phyloP scores from a whole-genome alignment of 2,888 invertebrate species.

The Ophion costatus region DNA sequence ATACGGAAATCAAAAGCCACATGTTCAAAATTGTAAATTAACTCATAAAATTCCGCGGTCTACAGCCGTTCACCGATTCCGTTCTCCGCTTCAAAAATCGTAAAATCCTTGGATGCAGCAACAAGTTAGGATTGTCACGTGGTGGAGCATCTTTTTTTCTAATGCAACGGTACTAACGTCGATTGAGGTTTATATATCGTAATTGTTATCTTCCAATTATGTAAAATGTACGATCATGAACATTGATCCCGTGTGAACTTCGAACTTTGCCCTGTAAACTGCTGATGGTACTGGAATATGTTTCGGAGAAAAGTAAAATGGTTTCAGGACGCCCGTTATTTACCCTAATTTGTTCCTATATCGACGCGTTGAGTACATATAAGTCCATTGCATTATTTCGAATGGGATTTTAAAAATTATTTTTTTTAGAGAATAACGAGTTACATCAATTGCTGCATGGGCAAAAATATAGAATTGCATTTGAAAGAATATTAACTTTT shows the following conservation, averaged over 20 bases:
- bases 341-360: no score
- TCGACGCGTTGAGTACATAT: no score
- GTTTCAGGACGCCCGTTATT: no score
- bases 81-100: conserved; percentile 84
- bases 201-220: conserved; percentile 9
- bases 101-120: conserved; percentile 80
- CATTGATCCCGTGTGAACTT: neutral
- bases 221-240: neutral
- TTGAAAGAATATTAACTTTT: no score
- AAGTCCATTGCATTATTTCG: no score
- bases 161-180: neutral
- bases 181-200: neutral
- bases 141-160: conserved; percentile 32
- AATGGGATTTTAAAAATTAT: no score
- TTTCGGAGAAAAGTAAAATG: no score
- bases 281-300: no score
- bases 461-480: no score
- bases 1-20: neutral
- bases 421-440: no score
- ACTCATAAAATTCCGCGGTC: conserved; percentile 81
- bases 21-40: neutral
- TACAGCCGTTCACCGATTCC: conserved; percentile 84
- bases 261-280: no score
- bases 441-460: no score
- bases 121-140: conserved; percentile 29